Evolutionary conservation across 2,888 invertebrate species (phyloP).

Genomic region (Perizoma flavofasciatum): DNA sequence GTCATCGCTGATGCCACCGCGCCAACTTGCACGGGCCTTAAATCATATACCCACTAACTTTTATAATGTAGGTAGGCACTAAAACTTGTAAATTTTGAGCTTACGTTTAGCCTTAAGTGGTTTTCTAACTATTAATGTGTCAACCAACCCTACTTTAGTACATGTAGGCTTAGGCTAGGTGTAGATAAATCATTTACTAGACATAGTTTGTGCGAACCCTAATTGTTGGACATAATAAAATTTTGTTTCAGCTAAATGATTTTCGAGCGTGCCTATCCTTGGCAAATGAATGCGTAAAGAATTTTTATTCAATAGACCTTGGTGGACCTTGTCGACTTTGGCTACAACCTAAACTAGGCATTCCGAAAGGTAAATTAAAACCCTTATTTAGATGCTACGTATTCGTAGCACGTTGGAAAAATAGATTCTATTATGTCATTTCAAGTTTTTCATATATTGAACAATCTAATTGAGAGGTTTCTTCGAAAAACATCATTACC

Average conservation of each 20-base stretch:
- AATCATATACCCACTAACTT: too few relatives aligned
- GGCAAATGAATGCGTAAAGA: slow-evolving; percentile 64
- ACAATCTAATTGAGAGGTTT: too few relatives aligned
- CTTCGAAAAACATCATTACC: too few relatives aligned
- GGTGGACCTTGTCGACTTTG: slow-evolving; percentile 73
- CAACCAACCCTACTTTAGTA: neutral
- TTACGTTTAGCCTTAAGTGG: too few relatives aligned
- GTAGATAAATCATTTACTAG: too few relatives aligned
- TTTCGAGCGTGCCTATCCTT: slow-evolving; percentile 57
- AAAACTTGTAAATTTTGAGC: too few relatives aligned
- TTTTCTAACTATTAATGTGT: slow-evolving; percentile 1
- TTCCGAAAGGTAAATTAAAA: slow-evolving; percentile 52
- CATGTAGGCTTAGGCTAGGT: too few relatives aligned
- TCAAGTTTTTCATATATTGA: too few relatives aligned
- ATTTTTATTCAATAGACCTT: slow-evolving; percentile 61
- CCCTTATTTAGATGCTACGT: neutral
- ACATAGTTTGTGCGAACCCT: too few relatives aligned
- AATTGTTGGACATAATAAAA: neutral
- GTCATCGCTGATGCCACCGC: too few relatives aligned
- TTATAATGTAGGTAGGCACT: too few relatives aligned
- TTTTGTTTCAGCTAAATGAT: slow-evolving; percentile 55
- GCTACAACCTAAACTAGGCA: slow-evolving; percentile 56
- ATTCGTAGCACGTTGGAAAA: neutral
- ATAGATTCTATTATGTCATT: neutral
- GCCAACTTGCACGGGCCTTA: too few relatives aligned